Evolutionary conservation across 1,140 invertebrate species (phyloP).

Genomic region (Oedothorax gibbosus): DNA sequence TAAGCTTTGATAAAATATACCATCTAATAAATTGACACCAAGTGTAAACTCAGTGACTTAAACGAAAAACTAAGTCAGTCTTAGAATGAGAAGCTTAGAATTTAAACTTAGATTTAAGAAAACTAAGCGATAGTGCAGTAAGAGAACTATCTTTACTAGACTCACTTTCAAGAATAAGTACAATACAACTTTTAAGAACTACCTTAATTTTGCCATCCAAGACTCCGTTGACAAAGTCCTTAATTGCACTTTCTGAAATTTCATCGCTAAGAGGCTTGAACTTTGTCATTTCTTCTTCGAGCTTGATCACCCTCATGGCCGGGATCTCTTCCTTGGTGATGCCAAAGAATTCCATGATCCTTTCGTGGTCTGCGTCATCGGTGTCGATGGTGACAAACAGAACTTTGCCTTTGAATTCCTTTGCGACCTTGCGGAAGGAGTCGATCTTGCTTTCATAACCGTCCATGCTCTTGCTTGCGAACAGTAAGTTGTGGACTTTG

Average conservation of each 20-base stretch:
- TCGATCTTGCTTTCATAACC: constrained; percentile 85
- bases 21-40: no score
- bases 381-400: constrained; percentile 96
- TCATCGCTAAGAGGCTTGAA: constrained; percentile 86
- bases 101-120: no score
- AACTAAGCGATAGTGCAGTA: no score
- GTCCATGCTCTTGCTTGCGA: constrained; percentile 86
- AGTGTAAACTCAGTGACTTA: no score
- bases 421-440: constrained; percentile 82
- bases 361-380: constrained; percentile 94
- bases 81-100: no score
- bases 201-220: constrained; percentile 91
- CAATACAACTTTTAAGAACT: constrained; percentile 3
- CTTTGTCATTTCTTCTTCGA: constrained; percentile 98
- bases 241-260: constrained; percentile 80
- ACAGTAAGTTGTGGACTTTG: constrained; percentile 94
- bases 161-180: no score
- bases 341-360: constrained; percentile 99
- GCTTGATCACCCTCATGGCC: constrained; percentile 89
- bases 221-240: constrained; percentile 87
- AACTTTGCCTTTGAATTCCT: constrained; percentile 86
- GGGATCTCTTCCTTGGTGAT: constrained; percentile 94
- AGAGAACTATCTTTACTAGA: no score
- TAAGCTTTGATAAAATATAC: no score
- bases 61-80: no score